Base-by-base conservation (phyloP, 1,140 invertebrate species). In the Arion vulgaris region DNA sequence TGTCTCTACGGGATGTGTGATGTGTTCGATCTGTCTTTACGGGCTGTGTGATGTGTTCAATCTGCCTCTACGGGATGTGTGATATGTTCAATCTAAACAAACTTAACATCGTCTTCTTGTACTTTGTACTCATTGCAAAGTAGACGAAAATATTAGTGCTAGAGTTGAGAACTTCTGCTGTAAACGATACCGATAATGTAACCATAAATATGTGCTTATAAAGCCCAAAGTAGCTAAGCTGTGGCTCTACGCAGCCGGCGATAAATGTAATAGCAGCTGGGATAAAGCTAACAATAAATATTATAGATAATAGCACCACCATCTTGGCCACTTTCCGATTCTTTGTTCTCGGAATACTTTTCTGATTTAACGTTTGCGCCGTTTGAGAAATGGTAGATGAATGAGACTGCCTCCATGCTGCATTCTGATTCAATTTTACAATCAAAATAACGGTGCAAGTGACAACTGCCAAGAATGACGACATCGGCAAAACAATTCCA, bases 401-500 rank as follows among this genome's bases (percentile, higher is more conserved):
- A 28, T 51, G 17, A 19, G 39, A 34, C 7, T 2, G 23, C 19
- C 76, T 51, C 76, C 76, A 78, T 13, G 49, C 39, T 78, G 57
- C 53, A 28, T 62, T 66, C 39, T 78, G 34, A 4, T 78, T 62
- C 15, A 78, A 38, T 15, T 78, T 78, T 0, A 78, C 76, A 2
- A 78, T 41, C 5, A 78, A 38, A 34, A 68, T 68, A 53, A 68
- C 34, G 15, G 76, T 78, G 26, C 32, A 78, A n/a, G 23, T 32
- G 32, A 62, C 34, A 4, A 68, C 51, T 23, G 26, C 7, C 15
- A 66, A 23, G 57, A 78, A 62, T 1, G 34, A 41, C 2, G 45
- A 38, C 7, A 39, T 23, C 9, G 49, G 62, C 53, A 78, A 9
- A 0, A 75, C 0, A n/a, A 75, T 45, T n/a, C 53, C 53, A 39